These are phyloP conservation scores for Thymelicus lineola DNA, from an alignment of 2,888 invertebrate genomes.

Conservation along the genomic window DNA sequence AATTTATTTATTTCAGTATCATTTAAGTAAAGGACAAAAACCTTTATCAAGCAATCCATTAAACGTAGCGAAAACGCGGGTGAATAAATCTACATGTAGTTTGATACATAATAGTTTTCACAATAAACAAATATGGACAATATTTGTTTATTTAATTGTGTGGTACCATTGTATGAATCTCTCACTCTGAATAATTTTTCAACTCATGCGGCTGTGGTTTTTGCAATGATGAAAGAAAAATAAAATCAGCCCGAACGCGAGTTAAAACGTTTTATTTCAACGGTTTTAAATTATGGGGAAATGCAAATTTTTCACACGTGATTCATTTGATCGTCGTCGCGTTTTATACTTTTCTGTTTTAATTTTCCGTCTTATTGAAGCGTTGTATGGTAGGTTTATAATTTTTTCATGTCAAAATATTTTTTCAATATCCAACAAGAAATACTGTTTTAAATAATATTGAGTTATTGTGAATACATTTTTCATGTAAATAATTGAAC, in stretches of 20 bases:
- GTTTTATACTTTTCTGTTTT: conserved; percentile 7
- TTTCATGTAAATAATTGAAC: too few relatives aligned
- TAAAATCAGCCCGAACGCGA: background rate
- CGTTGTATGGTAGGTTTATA: background rate
- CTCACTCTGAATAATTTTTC: background rate
- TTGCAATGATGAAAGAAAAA: background rate
- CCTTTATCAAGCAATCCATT: too few relatives aligned
- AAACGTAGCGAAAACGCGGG: too few relatives aligned
- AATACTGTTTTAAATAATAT: background rate
- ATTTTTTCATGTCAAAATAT: conserved; percentile 2
- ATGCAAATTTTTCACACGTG: background rate
- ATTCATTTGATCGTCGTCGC: conserved; percentile 3
- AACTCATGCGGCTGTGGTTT: background rate
- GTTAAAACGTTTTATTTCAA: conserved; percentile 7
- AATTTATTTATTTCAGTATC: too few relatives aligned
- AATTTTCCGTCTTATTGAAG: background rate
- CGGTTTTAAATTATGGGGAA: conserved; percentile 11
- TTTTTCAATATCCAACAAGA: background rate
- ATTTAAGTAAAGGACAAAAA: too few relatives aligned
- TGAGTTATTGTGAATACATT: too few relatives aligned
- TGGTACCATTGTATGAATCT: background rate
- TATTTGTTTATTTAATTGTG: too few relatives aligned
- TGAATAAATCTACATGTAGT: too few relatives aligned
- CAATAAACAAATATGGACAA: too few relatives aligned
- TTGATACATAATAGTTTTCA: too few relatives aligned